Base-by-base conservation (phyloP, 2,888 invertebrate species). In the Tuta absoluta region DNA sequence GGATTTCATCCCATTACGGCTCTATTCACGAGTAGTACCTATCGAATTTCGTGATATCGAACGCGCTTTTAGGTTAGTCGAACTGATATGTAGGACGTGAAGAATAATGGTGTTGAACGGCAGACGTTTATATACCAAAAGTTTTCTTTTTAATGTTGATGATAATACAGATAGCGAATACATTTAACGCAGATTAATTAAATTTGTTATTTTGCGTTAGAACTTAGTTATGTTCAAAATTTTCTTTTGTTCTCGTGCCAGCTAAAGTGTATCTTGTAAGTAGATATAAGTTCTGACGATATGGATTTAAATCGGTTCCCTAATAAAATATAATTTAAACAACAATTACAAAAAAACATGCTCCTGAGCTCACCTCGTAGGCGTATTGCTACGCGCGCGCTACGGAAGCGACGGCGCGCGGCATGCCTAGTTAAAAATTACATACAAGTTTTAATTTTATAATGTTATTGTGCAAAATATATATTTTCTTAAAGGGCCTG, bases 1-100 rank as follows among this genome's bases (percentile, higher is more conserved):
- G 75, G 69, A 74, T 75, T 74, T 70, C 70, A 68, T 71, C 71
- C 68, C 68, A 66, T 71, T 68, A 68, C 67, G 64, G 65, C 63
- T 63, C 65, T 67, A 66, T 63, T 66, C 66, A 65, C 67, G 33
- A 67, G 59, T 63, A 51, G 63, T 66, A 45, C 45, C 45, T 45
- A 67, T 66, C 65, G 68, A 62, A 60, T 70, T 66, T 67, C 63
- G 64, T 65, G 66, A 62, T 63, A 65, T 66, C 57, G 28, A 63
- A 58, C 33, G 48, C 41, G 61, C 66, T 62, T 62, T 62, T 65
- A 62, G 62, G 48, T 63, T 58, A 48, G 38, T 28, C 61, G 58
- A 24, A 28, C n/a, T 8, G n/a, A 28, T 38, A 37, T 33, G 62
- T 37, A 28, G 37, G 8, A 57, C n/a, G 12, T 37, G 57, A 17